Evolutionary conservation across 2,888 invertebrate genomes (phyloP), one percentile per base, ranked within the genome.

Genomic region (Tenthredo amoena): DNA sequence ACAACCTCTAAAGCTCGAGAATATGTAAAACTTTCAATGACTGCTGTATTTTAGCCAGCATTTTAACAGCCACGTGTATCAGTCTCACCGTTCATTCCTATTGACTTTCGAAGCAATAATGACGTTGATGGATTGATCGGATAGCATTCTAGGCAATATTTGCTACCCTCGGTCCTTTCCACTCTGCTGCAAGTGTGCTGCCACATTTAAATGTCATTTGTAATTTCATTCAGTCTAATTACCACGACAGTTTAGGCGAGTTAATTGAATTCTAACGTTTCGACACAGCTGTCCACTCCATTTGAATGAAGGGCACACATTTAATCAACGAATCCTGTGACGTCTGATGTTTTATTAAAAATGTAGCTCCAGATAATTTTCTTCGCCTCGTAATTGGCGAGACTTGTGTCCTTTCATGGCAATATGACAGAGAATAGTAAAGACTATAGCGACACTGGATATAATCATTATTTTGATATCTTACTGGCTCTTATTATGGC

Each of bases 61-160:
- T 72, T 43, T 21, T n/a, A 72, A 21, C 72, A n/a, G 72, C 21
- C 7, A 43, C 40, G 40, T 43, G 43, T 43, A 40, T 18, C 72
- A 40, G 72, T 40, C 72, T 43, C 43, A 15, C 12, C 21, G 43
- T 74, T 72, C 12, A 18, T 68, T 68, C 31, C 68, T 77, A 77
- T 77, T 15, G 6, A 47, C 21, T 43, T 74, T 74, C 5, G 50
- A 26, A 15, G 7, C 21, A 10, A 26, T 47, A 26, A 26, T 21
- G 31, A 77, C 31, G 31, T 77, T 47, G 76, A 50, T 77, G 31
- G 50, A 77, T 77, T 15, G 31, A 31, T 77, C 50, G 1, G 15
- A 31, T 47, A 47, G 6, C 15, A 7, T 50, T 34, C 9, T 15
- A n/a, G 26, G 31, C 31, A 26, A 76, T 55, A 40, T 55, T 31